phyloP scores from a whole-genome alignment of 1,140 invertebrate genomes.

The Aplysia californica region DNA sequence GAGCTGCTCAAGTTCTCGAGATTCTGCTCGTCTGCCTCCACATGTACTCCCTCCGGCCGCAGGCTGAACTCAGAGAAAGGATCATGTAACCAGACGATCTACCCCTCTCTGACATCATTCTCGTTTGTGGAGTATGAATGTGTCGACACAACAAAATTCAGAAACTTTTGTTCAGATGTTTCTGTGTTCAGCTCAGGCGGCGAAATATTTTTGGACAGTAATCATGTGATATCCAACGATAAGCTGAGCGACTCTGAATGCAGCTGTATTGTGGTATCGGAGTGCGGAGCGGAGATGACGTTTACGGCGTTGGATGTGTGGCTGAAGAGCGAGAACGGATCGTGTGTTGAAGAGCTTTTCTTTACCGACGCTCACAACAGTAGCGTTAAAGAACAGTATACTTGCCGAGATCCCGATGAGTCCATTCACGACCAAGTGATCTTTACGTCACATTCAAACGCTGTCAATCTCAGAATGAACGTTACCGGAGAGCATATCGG shows the following conservation, averaged over 20 bases:
- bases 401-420: background rate
- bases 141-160: background rate
- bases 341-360: background rate
- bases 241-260: background rate
- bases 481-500: background rate
- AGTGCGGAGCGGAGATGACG: background rate
- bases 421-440: background rate
- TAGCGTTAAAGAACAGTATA: background rate
- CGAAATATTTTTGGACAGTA: background rate
- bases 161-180: background rate
- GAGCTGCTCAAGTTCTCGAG: background rate
- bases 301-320: background rate
- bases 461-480: background rate
- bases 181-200: no score
- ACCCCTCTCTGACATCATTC: background rate
- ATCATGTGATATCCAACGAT: background rate
- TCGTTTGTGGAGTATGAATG: conserved; percentile 6
- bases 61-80: background rate
- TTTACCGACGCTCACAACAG: background rate
- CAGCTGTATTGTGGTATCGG: background rate
- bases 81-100: background rate
- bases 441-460: background rate
- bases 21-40: background rate
- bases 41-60: background rate
- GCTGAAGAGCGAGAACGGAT: no score